phyloP scores from a whole-genome alignment of 2,888 invertebrate genomes.

The Slavum lentiscoides region DNA sequence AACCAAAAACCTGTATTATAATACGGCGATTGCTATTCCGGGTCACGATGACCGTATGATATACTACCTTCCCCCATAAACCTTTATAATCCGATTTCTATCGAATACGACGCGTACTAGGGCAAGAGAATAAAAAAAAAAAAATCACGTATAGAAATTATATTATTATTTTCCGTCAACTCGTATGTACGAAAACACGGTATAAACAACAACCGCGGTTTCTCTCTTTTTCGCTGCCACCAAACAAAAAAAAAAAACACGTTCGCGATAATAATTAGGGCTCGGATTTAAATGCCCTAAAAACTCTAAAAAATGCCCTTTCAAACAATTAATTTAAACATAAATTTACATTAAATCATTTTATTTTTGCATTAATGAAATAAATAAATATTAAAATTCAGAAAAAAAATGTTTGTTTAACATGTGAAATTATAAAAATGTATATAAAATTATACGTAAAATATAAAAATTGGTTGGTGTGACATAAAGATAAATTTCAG shows the following conservation, averaged over 20 bases:
- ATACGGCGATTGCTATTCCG: not conserved
- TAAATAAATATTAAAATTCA: no score
- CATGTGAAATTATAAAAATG: no score
- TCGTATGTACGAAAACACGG: not conserved
- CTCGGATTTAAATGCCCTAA: no score
- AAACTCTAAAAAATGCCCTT: no score
- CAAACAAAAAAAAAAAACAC: slow-evolving; percentile 19
- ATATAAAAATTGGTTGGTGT: no score
- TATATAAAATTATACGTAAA: no score
- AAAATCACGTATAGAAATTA: slow-evolving; percentile 19
- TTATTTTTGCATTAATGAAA: no score
- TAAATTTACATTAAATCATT: no score
- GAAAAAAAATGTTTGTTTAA: no score
- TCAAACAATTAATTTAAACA: no score
- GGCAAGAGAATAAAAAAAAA: not conserved
- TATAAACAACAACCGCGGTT: not conserved
- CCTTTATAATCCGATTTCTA: slow-evolving; percentile 44
- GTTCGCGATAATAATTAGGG: slow-evolving; percentile 6
- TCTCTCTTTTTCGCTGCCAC: not conserved
- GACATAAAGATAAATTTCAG: no score
- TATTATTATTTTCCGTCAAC: slow-evolving; percentile 18
- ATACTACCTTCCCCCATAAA: slow-evolving; percentile 8
- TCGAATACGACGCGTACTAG: slow-evolving; percentile 2
- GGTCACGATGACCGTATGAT: slow-evolving; percentile 1
- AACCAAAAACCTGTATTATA: not conserved